Evolutionary conservation across 1,140 invertebrate genomes (phyloP).

Genomic region (Archivesica marissinica): DNA sequence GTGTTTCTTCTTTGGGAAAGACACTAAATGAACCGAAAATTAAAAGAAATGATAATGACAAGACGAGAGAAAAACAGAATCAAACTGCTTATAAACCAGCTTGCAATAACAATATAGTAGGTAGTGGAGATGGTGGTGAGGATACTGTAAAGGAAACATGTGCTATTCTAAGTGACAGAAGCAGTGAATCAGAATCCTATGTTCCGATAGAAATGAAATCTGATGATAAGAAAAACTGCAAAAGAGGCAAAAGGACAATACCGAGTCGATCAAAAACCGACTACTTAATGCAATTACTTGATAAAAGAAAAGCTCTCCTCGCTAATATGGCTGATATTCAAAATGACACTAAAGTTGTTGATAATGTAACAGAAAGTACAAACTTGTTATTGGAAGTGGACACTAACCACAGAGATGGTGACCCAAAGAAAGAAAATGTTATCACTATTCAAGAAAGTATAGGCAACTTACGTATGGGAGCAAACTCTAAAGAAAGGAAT

Average conservation of each 20-base stretch:
- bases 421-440: too few relatives aligned
- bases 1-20: conserved; percentile 19
- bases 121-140: background rate
- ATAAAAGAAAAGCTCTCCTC: conserved; percentile 51
- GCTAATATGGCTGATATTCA: conserved; percentile 48
- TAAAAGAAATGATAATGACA: background rate
- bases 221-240: background rate
- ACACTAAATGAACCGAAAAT: conserved; percentile 24
- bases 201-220: background rate
- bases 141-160: background rate
- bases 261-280: conserved; percentile 48
- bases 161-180: background rate
- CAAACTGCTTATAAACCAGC: background rate
- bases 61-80: background rate
- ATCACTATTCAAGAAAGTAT: too few relatives aligned
- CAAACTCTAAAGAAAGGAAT: too few relatives aligned
- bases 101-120: background rate
- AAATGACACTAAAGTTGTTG: background rate
- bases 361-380: too few relatives aligned
- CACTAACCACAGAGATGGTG: too few relatives aligned
- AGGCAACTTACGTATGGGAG: too few relatives aligned
- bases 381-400: too few relatives aligned
- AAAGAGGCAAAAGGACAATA: background rate
- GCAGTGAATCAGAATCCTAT: background rate
- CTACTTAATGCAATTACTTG: conserved; percentile 57